phyloP scores from a whole-genome alignment of 2,888 invertebrate genomes.

The Hesperia comma region DNA sequence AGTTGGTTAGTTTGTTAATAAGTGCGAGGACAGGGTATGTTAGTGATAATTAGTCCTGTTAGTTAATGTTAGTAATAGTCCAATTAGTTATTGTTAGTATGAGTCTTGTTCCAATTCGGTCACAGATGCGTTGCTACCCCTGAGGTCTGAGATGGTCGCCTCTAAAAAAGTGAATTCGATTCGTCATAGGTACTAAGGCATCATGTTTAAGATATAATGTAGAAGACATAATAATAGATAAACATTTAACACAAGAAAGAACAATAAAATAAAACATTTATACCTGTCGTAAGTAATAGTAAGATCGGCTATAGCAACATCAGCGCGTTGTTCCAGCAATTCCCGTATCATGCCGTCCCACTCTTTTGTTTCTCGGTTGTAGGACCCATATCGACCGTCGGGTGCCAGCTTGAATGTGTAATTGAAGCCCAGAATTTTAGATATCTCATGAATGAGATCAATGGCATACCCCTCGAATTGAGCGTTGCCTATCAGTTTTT shows the following conservation, averaged over 20 bases:
- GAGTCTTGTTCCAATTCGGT: no score
- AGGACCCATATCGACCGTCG: conserved; percentile 93
- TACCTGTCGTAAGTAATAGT: conserved; percentile 99
- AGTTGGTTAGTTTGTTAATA: no score
- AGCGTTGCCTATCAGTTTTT: conserved; percentile 93
- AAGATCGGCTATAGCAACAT: conserved; percentile 97
- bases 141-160: no score
- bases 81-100: no score
- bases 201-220: no score
- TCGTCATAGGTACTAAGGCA: no score
- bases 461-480: conserved; percentile 98
- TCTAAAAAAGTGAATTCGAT: no score
- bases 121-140: no score
- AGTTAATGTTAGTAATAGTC: no score
- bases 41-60: no score
- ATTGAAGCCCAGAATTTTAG: conserved; percentile 93
- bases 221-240: no score
- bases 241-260: not conserved
- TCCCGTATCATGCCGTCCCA: conserved; percentile 97
- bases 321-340: conserved; percentile 94
- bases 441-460: conserved; percentile 96
- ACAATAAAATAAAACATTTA: conserved; percentile 37
- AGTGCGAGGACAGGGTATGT: no score
- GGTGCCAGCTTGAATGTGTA: conserved; percentile 94
- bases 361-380: conserved; percentile 92